phyloP scores from a whole-genome alignment of 2,113 vertebrate species.

The Abramis brama region DNA sequence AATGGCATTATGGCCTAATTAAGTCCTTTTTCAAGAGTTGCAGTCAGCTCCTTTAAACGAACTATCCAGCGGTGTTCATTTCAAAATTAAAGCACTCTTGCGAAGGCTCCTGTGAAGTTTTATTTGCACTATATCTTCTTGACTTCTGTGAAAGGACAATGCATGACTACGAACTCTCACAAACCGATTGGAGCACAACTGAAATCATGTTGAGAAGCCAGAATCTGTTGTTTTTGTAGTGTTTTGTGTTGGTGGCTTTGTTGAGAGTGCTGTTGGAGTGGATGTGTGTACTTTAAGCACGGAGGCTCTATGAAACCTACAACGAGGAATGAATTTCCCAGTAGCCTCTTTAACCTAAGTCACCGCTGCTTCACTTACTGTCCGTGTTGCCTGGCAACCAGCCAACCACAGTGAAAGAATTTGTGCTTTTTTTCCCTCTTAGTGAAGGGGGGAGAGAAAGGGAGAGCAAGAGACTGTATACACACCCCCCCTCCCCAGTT shows the following conservation, averaged over 20 bases:
- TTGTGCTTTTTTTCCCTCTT: constrained; percentile 67
- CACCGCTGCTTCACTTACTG: constrained; percentile 73
- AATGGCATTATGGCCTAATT: background rate
- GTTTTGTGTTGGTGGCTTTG: constrained; percentile 4
- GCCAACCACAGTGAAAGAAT: constrained; percentile 91
- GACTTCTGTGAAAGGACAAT: background rate
- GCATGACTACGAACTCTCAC: background rate
- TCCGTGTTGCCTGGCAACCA: constrained; percentile 92
- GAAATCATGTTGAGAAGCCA: background rate
- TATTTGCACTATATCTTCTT: background rate
- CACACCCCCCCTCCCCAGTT: background rate
- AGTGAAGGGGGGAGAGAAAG: constrained; percentile 63
- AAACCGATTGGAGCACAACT: background rate
- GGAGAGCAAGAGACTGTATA: constrained; percentile 50
- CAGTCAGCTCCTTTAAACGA: background rate
- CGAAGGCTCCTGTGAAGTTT: background rate
- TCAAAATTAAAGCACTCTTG: constrained; percentile 31
- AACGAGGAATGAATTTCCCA: constrained; percentile 47
- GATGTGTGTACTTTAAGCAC: constrained; percentile 4
- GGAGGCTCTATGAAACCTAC: constrained; percentile 23
- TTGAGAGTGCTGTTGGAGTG: background rate
- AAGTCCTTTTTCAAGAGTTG: background rate
- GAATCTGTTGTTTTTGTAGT: constrained; percentile 13
- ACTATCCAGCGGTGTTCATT: constrained; percentile 19
- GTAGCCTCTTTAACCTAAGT: constrained; percentile 68